These are phyloP conservation scores for Diadumene lineata DNA, from an alignment of 92 coral and sea anemone genomes.

Conservation along the genomic window DNA sequence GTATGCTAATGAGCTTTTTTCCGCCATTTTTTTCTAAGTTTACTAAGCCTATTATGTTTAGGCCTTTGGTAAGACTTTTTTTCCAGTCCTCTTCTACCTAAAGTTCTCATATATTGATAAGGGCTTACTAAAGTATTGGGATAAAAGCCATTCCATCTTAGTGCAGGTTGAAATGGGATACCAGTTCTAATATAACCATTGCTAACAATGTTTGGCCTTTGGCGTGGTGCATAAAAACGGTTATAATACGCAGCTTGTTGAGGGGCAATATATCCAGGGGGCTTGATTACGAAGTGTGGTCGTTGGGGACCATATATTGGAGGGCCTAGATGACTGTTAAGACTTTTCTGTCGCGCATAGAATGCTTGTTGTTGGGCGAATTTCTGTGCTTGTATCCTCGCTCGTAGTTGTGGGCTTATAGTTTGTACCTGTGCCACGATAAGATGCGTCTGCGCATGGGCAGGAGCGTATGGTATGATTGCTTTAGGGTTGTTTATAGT, in stretches of 20 bases:
- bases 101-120: conserved; percentile 65
- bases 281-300: conserved; percentile 22
- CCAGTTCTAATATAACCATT: conserved; percentile 14
- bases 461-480: conserved; percentile 24
- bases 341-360: conserved; percentile 22
- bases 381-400: conserved; percentile 43
- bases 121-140: conserved; percentile 29
- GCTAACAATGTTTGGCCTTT: conserved; percentile 3
- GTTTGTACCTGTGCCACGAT: conserved; percentile 43
- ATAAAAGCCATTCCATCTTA: conserved; percentile 49
- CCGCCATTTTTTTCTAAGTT: conserved; percentile 41
- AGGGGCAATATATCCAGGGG: conserved; percentile 27
- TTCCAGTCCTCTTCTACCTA: conserved; percentile 66
- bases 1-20: conserved; percentile 16
- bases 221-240: conserved; percentile 7
- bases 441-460: conserved; percentile 19
- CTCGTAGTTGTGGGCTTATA: conserved; percentile 26
- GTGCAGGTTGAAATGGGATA: conserved; percentile 16
- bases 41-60: conserved; percentile 40
- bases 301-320: conserved; percentile 41
- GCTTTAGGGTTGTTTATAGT: conserved; percentile 22
- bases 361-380: conserved; percentile 32
- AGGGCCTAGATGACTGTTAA: conserved; percentile 33
- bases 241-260: conserved; percentile 25
- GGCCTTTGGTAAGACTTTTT: conserved; percentile 23